Conservation (phyloP, 2,113 vertebrate species). For the Coregonus clupeaformis region DNA sequence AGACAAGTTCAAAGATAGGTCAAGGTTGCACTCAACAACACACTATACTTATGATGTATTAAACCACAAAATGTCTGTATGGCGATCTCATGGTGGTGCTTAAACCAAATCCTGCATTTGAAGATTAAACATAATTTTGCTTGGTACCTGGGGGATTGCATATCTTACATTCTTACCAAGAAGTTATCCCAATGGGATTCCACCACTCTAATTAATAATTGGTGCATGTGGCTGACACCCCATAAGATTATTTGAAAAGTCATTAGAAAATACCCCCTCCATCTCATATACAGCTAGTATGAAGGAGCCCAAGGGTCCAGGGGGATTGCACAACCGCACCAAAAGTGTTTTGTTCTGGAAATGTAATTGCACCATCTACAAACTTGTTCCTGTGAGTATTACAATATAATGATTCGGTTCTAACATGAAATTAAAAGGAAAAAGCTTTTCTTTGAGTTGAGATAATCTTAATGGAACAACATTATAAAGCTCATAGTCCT, state of each 20-base stretch:
- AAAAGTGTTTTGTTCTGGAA: conserved; percentile 70
- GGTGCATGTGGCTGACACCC: conserved; percentile 59
- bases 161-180: conserved; percentile 36
- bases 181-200: conserved; percentile 53
- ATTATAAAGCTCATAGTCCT: conserved; percentile 53
- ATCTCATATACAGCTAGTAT: conserved; percentile 51
- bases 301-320: conserved; percentile 53
- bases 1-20: too few relatives aligned
- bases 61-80: too few relatives aligned
- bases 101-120: conserved; percentile 15
- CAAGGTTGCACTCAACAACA: too few relatives aligned
- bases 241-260: conserved; percentile 71
- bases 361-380: conserved; percentile 77
- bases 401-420: conserved; percentile 72
- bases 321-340: conserved; percentile 55
- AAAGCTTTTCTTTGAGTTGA: conserved; percentile 46
- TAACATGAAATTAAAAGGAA: conserved; percentile 70
- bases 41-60: too few relatives aligned
- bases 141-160: conserved; percentile 39
- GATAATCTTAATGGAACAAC: conserved; percentile 67
- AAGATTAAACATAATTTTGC: conserved; percentile 22
- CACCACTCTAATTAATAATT: conserved; percentile 73
- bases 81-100: neutral
- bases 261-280: conserved; percentile 61
- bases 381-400: conserved; percentile 72